These are phyloP conservation scores for Anagyrus pseudococci DNA, from an alignment of 2,888 invertebrate species.

Conservation along the genomic window DNA sequence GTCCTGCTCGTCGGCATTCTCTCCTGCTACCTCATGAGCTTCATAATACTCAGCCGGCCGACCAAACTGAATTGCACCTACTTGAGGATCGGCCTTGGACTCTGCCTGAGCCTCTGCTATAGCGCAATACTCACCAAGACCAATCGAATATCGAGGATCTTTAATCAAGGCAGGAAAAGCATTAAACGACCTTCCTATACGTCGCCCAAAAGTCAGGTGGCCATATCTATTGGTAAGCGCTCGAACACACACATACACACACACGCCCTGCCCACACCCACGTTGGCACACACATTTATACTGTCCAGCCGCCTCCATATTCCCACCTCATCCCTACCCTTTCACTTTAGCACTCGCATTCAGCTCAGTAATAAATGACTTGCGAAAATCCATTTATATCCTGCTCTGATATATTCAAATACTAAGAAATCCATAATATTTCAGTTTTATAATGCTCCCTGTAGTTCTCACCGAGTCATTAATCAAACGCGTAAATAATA, in stretches of 20 bases:
- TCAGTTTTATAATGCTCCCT: too few relatives aligned
- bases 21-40: slow-evolving; percentile 75
- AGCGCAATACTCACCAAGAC: slow-evolving; percentile 79
- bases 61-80: slow-evolving; percentile 71
- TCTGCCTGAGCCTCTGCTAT: slow-evolving; percentile 77
- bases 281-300: too few relatives aligned
- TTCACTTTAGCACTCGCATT: too few relatives aligned
- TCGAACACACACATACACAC: background rate
- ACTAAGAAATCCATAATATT: too few relatives aligned
- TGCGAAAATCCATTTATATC: too few relatives aligned
- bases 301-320: too few relatives aligned
- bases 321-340: too few relatives aligned
- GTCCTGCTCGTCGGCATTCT: slow-evolving; percentile 75
- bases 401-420: too few relatives aligned
- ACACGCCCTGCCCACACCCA: too few relatives aligned
- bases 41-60: slow-evolving; percentile 74
- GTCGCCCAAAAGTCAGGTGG: slow-evolving; percentile 77
- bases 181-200: slow-evolving; percentile 77
- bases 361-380: too few relatives aligned
- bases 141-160: slow-evolving; percentile 70
- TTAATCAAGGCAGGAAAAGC: slow-evolving; percentile 65
- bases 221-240: slow-evolving; percentile 70
- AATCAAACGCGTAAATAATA: too few relatives aligned
- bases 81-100: slow-evolving; percentile 72
- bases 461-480: too few relatives aligned